phyloP scores from a whole-genome alignment of 2,797 vertebrate species.

The Peromyscus aztecus region DNA sequence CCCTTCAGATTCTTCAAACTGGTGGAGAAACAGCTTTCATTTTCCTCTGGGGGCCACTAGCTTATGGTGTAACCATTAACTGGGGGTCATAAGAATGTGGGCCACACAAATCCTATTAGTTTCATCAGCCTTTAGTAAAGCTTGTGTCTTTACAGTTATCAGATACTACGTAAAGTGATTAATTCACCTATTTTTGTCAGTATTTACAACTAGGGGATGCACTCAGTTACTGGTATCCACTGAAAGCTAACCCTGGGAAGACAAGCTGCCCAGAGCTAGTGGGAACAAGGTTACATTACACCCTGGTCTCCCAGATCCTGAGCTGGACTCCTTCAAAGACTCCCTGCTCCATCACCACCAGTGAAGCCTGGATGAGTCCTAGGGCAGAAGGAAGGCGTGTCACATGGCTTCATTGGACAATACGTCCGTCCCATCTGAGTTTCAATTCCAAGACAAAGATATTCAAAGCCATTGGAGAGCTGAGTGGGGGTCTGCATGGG shows the following conservation, averaged over 20 bases:
- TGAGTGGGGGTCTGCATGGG: not conserved
- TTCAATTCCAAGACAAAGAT: conserved; percentile 6
- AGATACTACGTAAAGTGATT: not conserved
- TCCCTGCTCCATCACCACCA: not conserved
- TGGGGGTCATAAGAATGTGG: not conserved
- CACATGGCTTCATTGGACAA: not conserved
- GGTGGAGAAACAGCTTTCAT: not conserved
- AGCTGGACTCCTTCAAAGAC: not conserved
- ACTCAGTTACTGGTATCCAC: not conserved
- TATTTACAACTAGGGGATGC: not conserved
- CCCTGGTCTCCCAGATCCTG: not conserved
- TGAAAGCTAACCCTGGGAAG: not conserved
- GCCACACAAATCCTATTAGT: not conserved
- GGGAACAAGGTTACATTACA: not conserved
- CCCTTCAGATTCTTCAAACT: conserved; percentile 37
- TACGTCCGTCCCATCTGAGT: not conserved
- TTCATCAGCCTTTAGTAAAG: not conserved
- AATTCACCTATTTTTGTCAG: not conserved
- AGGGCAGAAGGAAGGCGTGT: not conserved
- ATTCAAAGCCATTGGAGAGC: not conserved
- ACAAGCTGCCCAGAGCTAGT: not conserved
- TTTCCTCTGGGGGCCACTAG: not conserved
- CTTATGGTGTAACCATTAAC: not conserved
- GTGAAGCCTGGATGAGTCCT: not conserved
- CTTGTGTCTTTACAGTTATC: not conserved